Evolutionary conservation across 2,888 invertebrate genomes (phyloP), one percentile per base, ranked within the genome.

Genomic region (Lymantria dispar): DNA sequence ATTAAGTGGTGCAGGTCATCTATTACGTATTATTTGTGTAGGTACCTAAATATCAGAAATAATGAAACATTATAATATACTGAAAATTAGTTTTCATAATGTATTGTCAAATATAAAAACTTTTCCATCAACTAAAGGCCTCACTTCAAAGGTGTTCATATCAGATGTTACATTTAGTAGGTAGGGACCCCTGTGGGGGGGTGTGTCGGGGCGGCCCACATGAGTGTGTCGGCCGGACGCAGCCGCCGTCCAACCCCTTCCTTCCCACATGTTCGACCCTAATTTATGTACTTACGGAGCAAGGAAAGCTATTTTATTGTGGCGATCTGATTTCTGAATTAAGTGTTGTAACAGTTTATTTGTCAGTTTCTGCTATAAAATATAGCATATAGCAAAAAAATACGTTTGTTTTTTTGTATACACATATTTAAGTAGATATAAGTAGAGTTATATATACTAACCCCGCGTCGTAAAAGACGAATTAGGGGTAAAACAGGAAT

Each of bases 191-290:
- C 68, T 67, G 65, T 64, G 59, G 62, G 54, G n/a, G 59, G 67
- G 52, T 50, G 54, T 60, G 65, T 58, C 45, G 59, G 67, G 71
- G 66, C 60, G 69, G 74, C 65, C 64, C 67, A 59, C 62, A 68
- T 68, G 68, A 70, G 70, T 67, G 67, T 63, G 58, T 72, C 74
- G 78, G 70, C 58, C 76, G 80, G 77, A 79, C 71, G 77, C 54
- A 58, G 63, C 62, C 63, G 66, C 67, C 68, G 62, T 68, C 74
- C 66, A 69, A 71, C 75, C 72, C 80, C 80, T 76, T 75, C 80
- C 78, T 72, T 64, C 58, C 57, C 58, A 57, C 58, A 68, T 62
- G 69, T 56, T 64, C 64, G 67, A 59, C 66, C 47, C 60, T 67
- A 65, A 60, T 62, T 66, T 63, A 62, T 62, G 58, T 63, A 52